Evolutionary conservation across 2,113 vertebrate species (phyloP).

Genomic region (Tetrao urogallus): DNA sequence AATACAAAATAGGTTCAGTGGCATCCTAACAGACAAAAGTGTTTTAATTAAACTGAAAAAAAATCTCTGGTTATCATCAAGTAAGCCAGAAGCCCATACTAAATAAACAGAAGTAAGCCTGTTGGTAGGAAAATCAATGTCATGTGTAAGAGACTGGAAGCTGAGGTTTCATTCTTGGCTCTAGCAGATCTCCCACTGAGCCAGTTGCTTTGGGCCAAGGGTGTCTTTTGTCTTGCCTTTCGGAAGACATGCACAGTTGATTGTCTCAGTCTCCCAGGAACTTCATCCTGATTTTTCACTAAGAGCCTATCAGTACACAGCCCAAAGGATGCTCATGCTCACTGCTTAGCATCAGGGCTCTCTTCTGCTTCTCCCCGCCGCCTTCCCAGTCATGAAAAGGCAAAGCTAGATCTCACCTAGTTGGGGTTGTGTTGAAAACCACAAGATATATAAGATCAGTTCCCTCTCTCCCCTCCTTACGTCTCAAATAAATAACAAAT

Average conservation of each 20-base stretch:
- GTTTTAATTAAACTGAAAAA: conserved; percentile 51
- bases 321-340: neutral
- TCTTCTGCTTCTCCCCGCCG: neutral
- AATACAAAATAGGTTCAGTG: conserved; percentile 17
- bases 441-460: neutral
- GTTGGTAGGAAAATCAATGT: neutral
- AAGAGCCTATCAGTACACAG: neutral
- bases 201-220: neutral
- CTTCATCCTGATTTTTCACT: neutral
- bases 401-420: neutral
- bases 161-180: conserved; percentile 21
- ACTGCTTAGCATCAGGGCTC: neutral
- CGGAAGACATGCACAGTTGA: neutral
- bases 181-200: neutral
- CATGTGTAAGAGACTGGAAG: neutral
- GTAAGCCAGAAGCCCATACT: neutral
- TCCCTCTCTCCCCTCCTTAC: neutral
- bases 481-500: neutral
- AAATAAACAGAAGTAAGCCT: conserved; percentile 16
- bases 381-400: neutral
- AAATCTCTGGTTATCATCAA: neutral
- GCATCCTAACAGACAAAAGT: conserved; percentile 4
- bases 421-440: neutral
- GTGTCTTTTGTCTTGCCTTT: neutral
- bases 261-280: neutral